Base-by-base conservation (phyloP, 2,888 invertebrate species). In the Ceratothoa steindachneri region DNA sequence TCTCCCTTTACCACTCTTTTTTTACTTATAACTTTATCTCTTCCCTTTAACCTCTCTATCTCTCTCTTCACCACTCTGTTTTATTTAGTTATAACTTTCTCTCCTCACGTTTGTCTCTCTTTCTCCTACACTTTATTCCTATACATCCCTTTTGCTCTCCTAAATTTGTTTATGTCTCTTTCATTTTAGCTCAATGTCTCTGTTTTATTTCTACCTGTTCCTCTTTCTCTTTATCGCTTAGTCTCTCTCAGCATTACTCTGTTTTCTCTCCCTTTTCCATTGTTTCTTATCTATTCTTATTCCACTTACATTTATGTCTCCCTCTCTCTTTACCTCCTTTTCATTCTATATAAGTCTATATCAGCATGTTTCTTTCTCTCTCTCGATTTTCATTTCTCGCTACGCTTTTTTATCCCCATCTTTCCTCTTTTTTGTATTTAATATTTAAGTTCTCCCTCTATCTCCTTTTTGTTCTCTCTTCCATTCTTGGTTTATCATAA, bases 41-140 rank as follows among this genome's bases (percentile, higher is more conserved):
- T 24, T 12, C 24, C 29, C 9, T n/a, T 30, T 28, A 15, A 22
- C 15, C 2, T 29, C 29, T n/a, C 30, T 29, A 2, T 30, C 29
- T 66, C 66, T 69, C 27, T 53, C 69, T 69, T 29, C 53, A 7
- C 27, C 69, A 53, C 28, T 69, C 60, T 70, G 15, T 70, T 30
- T 66, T n/a, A n/a, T n/a, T n/a, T n/a, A n/a, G n/a, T n/a, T n/a
- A n/a, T n/a, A n/a, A n/a, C 41, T 71, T 51, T 67, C 41, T 67
- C 71, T 71, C 51, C 51, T 51, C 66, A 22, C 66, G 51, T 71
- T 27, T 71, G 28, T 71, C 66, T 71, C 66, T 55, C 55, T 55
- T 22, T 55, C 55, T 19, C 19, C 24, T 22, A 15, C 55, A 15
- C 55, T 55, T 22, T 55, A 7, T 55, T 22, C 19, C 55, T 55